Conservation (phyloP, 64 coral and sea anemone species). For the Pocillopora verrucosa region DNA sequence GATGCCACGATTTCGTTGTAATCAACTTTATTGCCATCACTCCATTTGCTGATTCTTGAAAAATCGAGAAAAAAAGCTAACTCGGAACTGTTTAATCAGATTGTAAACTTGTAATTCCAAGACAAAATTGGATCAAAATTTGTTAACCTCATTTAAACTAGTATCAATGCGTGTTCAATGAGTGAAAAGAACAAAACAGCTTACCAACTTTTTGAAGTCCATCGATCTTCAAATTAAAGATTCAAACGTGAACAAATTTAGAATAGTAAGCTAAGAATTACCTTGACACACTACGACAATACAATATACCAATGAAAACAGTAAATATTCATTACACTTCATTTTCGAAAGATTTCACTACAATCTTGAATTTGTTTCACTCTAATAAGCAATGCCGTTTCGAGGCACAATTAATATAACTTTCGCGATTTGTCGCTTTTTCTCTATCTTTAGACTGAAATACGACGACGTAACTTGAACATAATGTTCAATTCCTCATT, state of each 20-base stretch:
- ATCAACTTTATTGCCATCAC: neutral
- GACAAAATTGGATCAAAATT: neutral
- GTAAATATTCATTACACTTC: too few species aligned
- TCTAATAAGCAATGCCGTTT: too few species aligned
- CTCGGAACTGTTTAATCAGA: neutral
- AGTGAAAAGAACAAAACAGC: neutral
- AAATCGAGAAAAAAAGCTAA: neutral
- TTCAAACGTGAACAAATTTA: constrained; percentile 12
- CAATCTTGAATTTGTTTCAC: neutral
- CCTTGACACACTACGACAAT: constrained; percentile 4
- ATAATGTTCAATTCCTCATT: too few species aligned
- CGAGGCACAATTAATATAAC: neutral
- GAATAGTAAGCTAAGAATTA: neutral
- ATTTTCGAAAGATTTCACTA: too few species aligned
- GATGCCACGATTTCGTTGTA: neutral
- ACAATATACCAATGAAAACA: neutral
- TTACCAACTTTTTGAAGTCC: neutral
- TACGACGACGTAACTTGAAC: too few species aligned
- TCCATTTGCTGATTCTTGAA: neutral
- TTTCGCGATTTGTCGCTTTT: neutral
- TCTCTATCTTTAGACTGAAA: too few species aligned
- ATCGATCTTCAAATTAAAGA: neutral
- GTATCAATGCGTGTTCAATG: neutral
- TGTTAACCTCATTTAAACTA: neutral
- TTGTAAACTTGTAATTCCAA: neutral